Base-by-base conservation (phyloP, 1,140 invertebrate species). In the Colletes gigas region DNA sequence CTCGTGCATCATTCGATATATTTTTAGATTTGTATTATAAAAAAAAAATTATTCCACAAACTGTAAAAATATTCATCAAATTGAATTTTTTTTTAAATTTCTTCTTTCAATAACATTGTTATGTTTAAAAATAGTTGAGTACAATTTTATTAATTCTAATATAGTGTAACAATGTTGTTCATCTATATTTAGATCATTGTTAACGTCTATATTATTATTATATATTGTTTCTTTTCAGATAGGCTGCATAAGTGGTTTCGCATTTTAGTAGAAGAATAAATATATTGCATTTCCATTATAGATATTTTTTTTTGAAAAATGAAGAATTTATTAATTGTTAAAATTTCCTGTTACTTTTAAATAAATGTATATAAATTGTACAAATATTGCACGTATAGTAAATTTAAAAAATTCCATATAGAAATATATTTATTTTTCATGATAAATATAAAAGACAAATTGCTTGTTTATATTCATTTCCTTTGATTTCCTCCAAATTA, bases 331-430 rank as follows among this genome's bases (percentile, higher is more conserved):
- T 72, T 21, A 17, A 7, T 63, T 39, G 10, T 73, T 72, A 41
- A 47, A 55, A 50, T 50, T 79, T 44, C 12, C 8, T 54, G 50
- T 72, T 72, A 59, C 39, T 72, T 63, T 60, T 65, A 57, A 76
- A 76, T 17, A 68, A 30, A 15, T 73, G 70, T 72, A 78, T 72
- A 72, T 78, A 79, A 66, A 66, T 66, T 80, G 78, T 80, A 80
- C 41, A 66, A 70, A 52, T 19, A 66, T 41, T 73, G 77, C 68
- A 73, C 41, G 59, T 72, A 44, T 55, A 62, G 70, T 17, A 76
- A 76, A 57, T n/a, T 57, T 47, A 68, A n/a, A 39, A 66, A 41
- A 54, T 54, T 66, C 21, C 17, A 41, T 9, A 47, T 30, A 68
- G 15, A 76, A 57, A 19, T 59, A 68, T 19, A 76, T 7, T 68